Evolutionary conservation across 1,140 invertebrate species (phyloP), one percentile per base, ranked within the genome.

Genomic region (Zaprionus ghesquierei): DNA sequence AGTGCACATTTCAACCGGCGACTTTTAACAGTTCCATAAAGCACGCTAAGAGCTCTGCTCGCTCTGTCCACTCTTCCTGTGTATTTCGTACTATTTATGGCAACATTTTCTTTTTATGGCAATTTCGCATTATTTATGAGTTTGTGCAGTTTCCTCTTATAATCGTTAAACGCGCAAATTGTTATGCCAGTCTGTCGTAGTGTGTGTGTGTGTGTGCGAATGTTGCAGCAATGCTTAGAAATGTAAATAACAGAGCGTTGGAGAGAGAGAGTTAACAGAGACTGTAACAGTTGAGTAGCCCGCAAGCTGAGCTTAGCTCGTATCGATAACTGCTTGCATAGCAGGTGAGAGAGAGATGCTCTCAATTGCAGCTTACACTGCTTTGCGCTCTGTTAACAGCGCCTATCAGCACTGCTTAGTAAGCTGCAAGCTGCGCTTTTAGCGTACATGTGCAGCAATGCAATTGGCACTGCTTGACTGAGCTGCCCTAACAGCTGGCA

Each of bases 61-160:
- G 18, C 20, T 20, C 15, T 20, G 10, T 15, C 13, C n/a, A 0
- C 41, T 9, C 18, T 46, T 46, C 18, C 41, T 46, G 41, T 46
- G 41, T 46, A 22, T 22, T 46, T 46, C 18, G 18, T 12, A 46
- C n/a, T 41, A 46, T 46, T 46, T 46, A 46, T 46, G 41, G 18
- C 35, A 41, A 41, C n/a, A n/a, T n/a, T 27, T 46, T 53, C 41
- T 41, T 18, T 55, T 46, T 0, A 33, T 8, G 8, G n/a, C n/a
- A 55, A 51, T 22, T 51, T 35, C 22, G 18, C 33, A 41, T 51
- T 50, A 62, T 62, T 62, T 62, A 62, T 62, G 49, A 46, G 41
- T 5, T 20, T 20, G 41, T 46, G 41, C 41, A 46, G 41, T 46
- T 46, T 46, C 41, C 18, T 46, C 18, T 22, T 46, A 46, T 46